Evolutionary conservation across 2,797 vertebrate species (phyloP).

Genomic region (Hozukius guyotensis): DNA sequence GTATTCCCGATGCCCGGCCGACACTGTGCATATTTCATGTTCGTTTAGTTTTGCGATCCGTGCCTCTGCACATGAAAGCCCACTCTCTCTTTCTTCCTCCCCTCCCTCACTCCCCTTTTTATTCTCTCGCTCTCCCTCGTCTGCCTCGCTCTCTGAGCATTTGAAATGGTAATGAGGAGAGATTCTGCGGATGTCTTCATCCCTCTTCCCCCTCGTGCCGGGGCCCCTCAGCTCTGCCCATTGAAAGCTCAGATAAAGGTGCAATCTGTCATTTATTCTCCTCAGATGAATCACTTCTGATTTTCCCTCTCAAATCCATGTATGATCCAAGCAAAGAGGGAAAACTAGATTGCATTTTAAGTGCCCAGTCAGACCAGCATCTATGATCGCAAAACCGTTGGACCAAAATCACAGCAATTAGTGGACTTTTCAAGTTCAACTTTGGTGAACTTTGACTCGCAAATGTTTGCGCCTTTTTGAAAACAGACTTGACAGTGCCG

Average conservation of each 20-base stretch:
- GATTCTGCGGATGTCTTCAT: slow-evolving; percentile 83
- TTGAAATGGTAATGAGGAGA: slow-evolving; percentile 84
- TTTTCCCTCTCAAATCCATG: slow-evolving; percentile 50
- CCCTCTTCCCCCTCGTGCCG: slow-evolving; percentile 63
- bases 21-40: slow-evolving; percentile 82
- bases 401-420: background rate
- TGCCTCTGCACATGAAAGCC: slow-evolving; percentile 82
- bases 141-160: slow-evolving; percentile 75
- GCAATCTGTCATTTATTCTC: slow-evolving; percentile 76
- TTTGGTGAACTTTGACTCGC: background rate
- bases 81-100: slow-evolving; percentile 62
- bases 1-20: slow-evolving; percentile 49
- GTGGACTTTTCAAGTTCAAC: slow-evolving; percentile 26
- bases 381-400: background rate
- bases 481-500: background rate
- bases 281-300: slow-evolving; percentile 57
- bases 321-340: slow-evolving; percentile 38
- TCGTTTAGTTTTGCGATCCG: slow-evolving; percentile 81
- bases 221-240: slow-evolving; percentile 66
- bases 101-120: slow-evolving; percentile 58
- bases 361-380: slow-evolving; percentile 12
- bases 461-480: slow-evolving; percentile 8
- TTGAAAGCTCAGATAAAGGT: slow-evolving; percentile 75
- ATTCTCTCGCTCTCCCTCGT: slow-evolving; percentile 66
- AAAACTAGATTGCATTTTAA: slow-evolving; percentile 43